Evolutionary conservation across 2,888 invertebrate species (phyloP).

Genomic region (Ypsolopha sequella): DNA sequence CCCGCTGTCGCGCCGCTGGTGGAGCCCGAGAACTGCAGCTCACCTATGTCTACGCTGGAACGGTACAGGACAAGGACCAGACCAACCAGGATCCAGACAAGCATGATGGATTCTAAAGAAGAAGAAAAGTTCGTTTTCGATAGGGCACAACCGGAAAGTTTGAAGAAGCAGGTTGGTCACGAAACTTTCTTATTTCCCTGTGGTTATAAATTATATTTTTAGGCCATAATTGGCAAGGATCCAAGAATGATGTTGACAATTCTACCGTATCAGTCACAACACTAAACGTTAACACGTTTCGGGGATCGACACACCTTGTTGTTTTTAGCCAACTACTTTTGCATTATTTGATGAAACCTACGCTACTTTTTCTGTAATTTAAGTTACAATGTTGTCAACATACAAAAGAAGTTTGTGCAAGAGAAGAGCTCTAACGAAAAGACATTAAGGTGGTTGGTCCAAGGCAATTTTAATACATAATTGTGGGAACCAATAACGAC

Average conservation of each 20-base stretch:
- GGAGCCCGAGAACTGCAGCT: conserved; percentile 27
- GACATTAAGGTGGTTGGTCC: too few relatives aligned
- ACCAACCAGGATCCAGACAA: conserved; percentile 46
- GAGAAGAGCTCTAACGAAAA: neutral
- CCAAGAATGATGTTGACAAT: too few relatives aligned
- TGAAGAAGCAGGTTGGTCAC: conserved; percentile 54
- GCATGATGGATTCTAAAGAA: conserved; percentile 33
- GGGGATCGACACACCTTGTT: neutral
- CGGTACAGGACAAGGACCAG: conserved; percentile 53
- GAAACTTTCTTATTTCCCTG: neutral
- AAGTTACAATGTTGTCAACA: too few relatives aligned
- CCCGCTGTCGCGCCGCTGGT: conserved; percentile 27
- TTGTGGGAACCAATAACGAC: too few relatives aligned
- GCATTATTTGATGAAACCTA: neutral
- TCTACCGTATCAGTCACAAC: too few relatives aligned
- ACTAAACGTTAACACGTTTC: neutral
- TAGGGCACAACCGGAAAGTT: conserved; percentile 69
- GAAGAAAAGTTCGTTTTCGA: conserved; percentile 82
- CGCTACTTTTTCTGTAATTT: neutral
- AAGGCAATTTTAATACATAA: too few relatives aligned
- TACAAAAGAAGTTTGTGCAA: neutral
- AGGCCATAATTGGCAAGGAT: too few relatives aligned
- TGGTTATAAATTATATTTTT: too few relatives aligned
- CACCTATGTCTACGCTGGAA: conserved; percentile 62
- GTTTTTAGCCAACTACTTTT: neutral